Base-by-base conservation (phyloP, 2,797 vertebrate species). In the Pitangus sulphuratus region DNA sequence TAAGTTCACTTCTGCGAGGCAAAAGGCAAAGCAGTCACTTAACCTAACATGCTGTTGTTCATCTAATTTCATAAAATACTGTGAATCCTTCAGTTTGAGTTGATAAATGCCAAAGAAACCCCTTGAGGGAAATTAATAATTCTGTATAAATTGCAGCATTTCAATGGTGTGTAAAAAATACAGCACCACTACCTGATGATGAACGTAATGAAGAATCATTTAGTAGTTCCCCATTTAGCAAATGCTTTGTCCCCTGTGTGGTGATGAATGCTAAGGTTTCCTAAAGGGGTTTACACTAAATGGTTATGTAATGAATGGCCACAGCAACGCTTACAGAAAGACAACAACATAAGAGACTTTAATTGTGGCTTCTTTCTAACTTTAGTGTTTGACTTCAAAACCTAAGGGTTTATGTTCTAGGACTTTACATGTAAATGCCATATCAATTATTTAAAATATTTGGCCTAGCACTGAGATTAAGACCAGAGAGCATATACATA, bases 131-230 rank as follows among this genome's bases (percentile, higher is more conserved):
- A 94, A 93, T 87, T 72, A 86, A 66, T 76, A 90, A 51, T 44
- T 90, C 68, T 84, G 20, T 26, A 39, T 56, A 31, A 95, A 84
- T 28, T 68, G 30, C 64, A 72, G 19, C 15, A 45, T 78, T 90
- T 85, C 0, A 1, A 61, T 68, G 80, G 19, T 60, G 35, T 92
- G 31, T 74, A 82, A 71, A 84, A 77, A 78, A 58, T 31, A 31
- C 44, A 58, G 28, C 24, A 9, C 16, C 37, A 31, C 68, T 61
- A 84, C 22, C 54, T 85, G 88, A 95, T 84, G 72, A 86, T 83
- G 70, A 91, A 60, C 42, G 58, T 81, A 94, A 94, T 61, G 72
- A 93, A 84, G 50, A 88, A 91, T 65, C 66, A 74, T 84, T 91
- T 66, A 88, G 54, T 35, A 84, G 47, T 35, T 92, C 25, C 40